A percentile compares a stretch with the other conserved stretches of the same genome.
phyloP scores from a whole-genome alignment of 2,113 vertebrate species.

The Chionis minor region DNA sequence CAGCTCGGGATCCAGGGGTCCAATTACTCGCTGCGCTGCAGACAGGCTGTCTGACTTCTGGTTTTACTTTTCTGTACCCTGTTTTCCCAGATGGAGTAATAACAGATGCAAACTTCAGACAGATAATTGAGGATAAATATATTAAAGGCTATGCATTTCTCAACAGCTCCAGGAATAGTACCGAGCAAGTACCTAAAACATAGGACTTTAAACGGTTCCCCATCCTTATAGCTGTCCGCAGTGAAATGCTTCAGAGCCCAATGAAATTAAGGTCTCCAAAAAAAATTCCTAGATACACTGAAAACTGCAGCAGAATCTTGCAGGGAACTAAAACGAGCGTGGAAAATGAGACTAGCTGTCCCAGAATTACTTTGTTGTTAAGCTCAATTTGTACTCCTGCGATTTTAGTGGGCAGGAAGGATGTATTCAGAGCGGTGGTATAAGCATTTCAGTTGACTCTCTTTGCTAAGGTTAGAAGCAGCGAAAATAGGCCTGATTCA shows the following conservation, averaged over 20 bases:
- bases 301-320: background rate
- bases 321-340: background rate
- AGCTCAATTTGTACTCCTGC: background rate
- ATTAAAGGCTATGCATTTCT: background rate
- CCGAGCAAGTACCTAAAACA: background rate
- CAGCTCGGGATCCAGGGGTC: constrained; percentile 10
- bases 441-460: background rate
- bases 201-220: background rate
- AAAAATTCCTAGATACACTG: background rate
- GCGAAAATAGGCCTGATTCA: background rate
- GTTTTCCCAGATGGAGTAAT: constrained; percentile 10
- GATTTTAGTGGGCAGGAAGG: background rate
- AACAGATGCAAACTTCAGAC: constrained; percentile 26
- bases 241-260: background rate
- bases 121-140: constrained; percentile 1
- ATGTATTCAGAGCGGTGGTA: background rate
- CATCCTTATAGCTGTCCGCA: background rate
- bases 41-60: constrained; percentile 41
- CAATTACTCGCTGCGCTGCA: constrained; percentile 19
- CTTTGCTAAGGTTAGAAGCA: background rate
- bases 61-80: constrained; percentile 1
- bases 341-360: background rate
- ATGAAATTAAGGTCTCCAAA: background rate
- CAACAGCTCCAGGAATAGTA: background rate
- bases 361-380: background rate